These are phyloP conservation scores for Leptinotarsa lineolata DNA, from an alignment of 1,140 invertebrate genomes.

Conservation along the genomic window DNA sequence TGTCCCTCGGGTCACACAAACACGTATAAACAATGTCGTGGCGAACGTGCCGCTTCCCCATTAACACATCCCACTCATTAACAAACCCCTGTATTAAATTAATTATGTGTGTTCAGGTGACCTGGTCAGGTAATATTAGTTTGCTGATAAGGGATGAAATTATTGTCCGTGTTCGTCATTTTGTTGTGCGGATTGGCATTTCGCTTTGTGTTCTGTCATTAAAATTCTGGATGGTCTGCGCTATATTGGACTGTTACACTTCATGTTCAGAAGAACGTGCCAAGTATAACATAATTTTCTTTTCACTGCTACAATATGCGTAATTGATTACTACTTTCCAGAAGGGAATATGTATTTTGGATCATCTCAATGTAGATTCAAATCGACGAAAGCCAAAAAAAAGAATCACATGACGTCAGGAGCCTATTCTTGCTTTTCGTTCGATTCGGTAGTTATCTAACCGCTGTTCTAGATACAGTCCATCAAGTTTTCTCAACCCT, in stretches of 20 bases:
- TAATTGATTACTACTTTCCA: no score
- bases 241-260: background rate
- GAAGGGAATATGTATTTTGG: no score
- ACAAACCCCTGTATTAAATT: constrained; percentile 26
- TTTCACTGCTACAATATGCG: no score
- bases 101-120: constrained; percentile 28
- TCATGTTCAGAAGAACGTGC: no score
- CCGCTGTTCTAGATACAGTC: no score
- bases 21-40: constrained; percentile 21
- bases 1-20: constrained; percentile 24
- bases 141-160: constrained; percentile 21
- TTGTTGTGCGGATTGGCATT: background rate
- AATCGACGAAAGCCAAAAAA: no score
- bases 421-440: no score
- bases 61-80: constrained; percentile 29
- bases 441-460: no score
- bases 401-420: no score
- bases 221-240: background rate
- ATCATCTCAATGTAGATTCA: no score
- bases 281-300: no score
- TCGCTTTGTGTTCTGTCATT: background rate
- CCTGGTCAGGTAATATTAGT: constrained; percentile 19
- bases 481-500: no score
- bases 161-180: constrained; percentile 17
- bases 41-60: constrained; percentile 18